Evolutionary conservation across 2,797 vertebrate species (phyloP).

Genomic region (Caiman crocodilus): DNA sequence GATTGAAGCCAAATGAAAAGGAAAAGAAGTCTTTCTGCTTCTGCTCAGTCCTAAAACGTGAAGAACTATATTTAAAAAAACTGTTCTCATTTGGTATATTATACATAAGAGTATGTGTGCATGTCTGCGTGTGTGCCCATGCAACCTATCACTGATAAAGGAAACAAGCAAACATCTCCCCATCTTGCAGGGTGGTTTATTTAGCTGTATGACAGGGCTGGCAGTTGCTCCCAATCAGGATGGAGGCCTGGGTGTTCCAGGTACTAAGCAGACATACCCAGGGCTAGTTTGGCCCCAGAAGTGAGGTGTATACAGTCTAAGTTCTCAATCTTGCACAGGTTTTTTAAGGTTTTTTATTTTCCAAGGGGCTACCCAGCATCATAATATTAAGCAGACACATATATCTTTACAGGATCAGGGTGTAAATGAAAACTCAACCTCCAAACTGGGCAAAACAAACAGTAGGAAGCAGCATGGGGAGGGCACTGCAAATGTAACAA

Average conservation of each 20-base stretch:
- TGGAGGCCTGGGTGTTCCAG: rapidly evolving
- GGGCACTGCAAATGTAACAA: background rate
- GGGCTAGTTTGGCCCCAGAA: too few relatives aligned
- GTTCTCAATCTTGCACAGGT: background rate
- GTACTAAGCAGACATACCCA: background rate
- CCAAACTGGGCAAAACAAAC: background rate
- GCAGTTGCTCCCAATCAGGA: background rate
- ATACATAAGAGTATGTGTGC: background rate
- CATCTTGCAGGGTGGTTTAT: background rate
- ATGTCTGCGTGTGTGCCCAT: background rate
- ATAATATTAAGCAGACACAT: background rate
- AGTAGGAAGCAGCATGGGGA: background rate
- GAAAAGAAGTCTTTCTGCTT: background rate
- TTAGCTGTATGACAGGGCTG: background rate
- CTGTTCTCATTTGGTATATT: rapidly evolving
- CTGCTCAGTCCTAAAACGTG: background rate
- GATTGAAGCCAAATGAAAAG: background rate
- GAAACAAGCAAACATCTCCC: background rate
- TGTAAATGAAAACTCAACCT: background rate
- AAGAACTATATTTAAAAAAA: background rate
- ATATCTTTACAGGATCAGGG: background rate
- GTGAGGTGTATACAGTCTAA: background rate
- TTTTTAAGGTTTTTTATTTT: background rate
- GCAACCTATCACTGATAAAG: background rate
- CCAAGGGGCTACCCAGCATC: background rate